Evolutionary conservation across 1,140 invertebrate genomes (phyloP).

Genomic region (Dendrolimus punctatus): DNA sequence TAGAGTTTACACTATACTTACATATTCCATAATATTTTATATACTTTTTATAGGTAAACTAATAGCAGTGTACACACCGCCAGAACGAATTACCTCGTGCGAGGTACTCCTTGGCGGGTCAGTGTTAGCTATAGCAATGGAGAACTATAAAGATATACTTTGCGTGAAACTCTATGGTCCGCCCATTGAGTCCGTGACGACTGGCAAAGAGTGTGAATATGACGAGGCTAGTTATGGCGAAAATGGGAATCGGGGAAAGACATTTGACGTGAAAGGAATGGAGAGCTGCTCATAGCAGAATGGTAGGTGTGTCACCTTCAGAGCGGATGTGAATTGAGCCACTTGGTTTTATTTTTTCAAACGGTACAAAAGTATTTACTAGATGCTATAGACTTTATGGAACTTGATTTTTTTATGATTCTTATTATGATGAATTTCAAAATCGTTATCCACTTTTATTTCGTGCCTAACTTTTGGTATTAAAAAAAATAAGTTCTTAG

Average conservation of each 20-base stretch:
- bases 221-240: conserved; percentile 66
- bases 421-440: neutral
- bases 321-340: too few relatives aligned
- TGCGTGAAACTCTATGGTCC: conserved; percentile 76
- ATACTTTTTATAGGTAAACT: conserved; percentile 74
- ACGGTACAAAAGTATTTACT: conserved; percentile 1
- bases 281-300: conserved; percentile 31
- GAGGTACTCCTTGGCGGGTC: conserved; percentile 82
- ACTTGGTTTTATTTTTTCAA: neutral
- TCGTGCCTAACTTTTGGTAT: too few relatives aligned
- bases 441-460: too few relatives aligned
- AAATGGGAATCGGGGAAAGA: conserved; percentile 60
- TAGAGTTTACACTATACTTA: too few relatives aligned
- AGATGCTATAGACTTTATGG: conserved; percentile 3
- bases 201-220: conserved; percentile 39
- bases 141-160: conserved; percentile 75
- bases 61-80: conserved; percentile 85
- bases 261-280: conserved; percentile 65
- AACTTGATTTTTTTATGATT: neutral
- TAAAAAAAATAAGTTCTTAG: too few relatives aligned
- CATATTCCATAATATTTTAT: neutral
- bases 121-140: conserved; percentile 79
- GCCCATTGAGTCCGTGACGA: conserved; percentile 35
- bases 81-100: conserved; percentile 81
- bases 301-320: neutral